Evolutionary conservation across 2,888 invertebrate species (phyloP).

Genomic region (Steinernema scapterisci): DNA sequence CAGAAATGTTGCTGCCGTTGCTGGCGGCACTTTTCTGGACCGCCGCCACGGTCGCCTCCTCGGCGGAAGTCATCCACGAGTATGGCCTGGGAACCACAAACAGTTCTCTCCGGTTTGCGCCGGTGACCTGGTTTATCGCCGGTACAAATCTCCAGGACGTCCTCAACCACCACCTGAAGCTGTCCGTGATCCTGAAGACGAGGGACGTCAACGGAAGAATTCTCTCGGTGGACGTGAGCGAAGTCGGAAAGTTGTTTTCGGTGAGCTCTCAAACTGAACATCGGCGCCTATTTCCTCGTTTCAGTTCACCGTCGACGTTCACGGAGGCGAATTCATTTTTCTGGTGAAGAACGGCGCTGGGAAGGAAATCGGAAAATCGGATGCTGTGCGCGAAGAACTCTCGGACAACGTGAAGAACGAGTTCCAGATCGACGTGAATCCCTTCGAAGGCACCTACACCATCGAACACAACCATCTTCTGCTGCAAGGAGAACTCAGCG

Average conservation of each 20-base stretch:
- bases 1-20: background rate
- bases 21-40: slow-evolving; percentile 7
- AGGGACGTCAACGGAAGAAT: slow-evolving; percentile 10
- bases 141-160: background rate
- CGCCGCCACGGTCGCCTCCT: background rate
- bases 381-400: slow-evolving; percentile 2
- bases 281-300: background rate
- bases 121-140: slow-evolving; percentile 11
- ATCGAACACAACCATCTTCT: slow-evolving; percentile 1
- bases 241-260: slow-evolving; percentile 5
- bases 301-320: slow-evolving; percentile 14
- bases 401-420: slow-evolving; percentile 28
- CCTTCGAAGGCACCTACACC: slow-evolving; percentile 16
- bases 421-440: slow-evolving; percentile 20
- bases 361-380: slow-evolving; percentile 30
- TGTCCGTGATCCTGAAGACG: background rate
- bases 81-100: slow-evolving; percentile 8
- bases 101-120: slow-evolving; percentile 3
- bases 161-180: background rate
- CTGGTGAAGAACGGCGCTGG: slow-evolving; percentile 4
- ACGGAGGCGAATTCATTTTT: slow-evolving; percentile 22
- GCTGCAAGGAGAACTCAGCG: slow-evolving; percentile 10
- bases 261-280: background rate
- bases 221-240: background rate
- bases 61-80: slow-evolving; percentile 29